Percentiles rank a stretch among this genome's conserved stretches.
phyloP scores from a whole-genome alignment of 2,888 invertebrate species.

The Emmelina monodactyla region DNA sequence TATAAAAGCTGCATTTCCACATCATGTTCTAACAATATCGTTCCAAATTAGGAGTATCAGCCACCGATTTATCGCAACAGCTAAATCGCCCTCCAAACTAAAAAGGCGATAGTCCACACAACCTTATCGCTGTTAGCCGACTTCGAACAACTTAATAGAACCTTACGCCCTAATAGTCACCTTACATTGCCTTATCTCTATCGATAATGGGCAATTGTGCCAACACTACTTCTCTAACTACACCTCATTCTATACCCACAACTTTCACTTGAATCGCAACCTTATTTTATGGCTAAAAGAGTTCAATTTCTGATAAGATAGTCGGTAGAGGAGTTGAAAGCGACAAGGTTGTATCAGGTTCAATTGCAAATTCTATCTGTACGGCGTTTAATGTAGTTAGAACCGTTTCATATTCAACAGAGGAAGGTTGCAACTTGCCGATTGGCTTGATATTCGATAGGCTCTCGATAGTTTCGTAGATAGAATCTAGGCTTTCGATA shows the following conservation, averaged over 20 bases:
- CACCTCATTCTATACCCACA: slow-evolving; percentile 4
- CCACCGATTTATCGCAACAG: background rate
- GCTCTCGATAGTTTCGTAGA: slow-evolving; percentile 12
- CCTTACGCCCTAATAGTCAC: slow-evolving; percentile 38
- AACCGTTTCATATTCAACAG: slow-evolving; percentile 40
- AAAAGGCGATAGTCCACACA: slow-evolving; percentile 3
- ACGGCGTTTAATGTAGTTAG: slow-evolving; percentile 24
- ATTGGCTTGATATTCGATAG: slow-evolving; percentile 34
- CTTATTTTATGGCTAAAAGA: background rate
- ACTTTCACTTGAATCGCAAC: slow-evolving; percentile 1
- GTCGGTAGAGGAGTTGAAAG: background rate
- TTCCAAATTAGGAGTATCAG: no score
- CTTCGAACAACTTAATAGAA: slow-evolving; percentile 43
- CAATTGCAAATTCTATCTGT: slow-evolving; percentile 36
- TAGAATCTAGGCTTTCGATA: no score
- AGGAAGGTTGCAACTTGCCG: slow-evolving; percentile 30
- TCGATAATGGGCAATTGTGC: slow-evolving; percentile 42
- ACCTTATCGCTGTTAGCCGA: slow-evolving; percentile 18
- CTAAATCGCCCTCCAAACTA: background rate
- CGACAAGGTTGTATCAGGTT: slow-evolving; percentile 24
- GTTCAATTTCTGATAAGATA: background rate
- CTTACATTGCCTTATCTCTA: slow-evolving; percentile 36
- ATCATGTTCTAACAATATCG: background rate
- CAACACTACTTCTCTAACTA: slow-evolving; percentile 27
- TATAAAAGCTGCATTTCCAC: no score